Conservation (phyloP, 2,888 invertebrate genomes). For the Pseudanteris insignis region DNA sequence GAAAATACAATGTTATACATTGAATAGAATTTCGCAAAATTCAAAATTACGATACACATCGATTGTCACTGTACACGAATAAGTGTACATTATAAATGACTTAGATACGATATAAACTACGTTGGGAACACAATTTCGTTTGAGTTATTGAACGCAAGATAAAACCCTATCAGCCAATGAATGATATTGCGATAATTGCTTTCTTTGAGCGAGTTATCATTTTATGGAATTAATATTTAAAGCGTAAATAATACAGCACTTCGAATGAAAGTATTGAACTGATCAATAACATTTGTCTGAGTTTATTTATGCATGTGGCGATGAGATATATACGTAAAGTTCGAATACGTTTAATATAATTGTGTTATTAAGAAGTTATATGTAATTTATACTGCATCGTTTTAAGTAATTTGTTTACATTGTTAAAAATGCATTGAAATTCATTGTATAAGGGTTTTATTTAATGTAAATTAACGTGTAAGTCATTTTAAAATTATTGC, state of each 20-base stretch:
- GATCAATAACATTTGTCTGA: neutral
- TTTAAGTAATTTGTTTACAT: too few species aligned
- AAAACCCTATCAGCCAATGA: conserved; percentile 14
- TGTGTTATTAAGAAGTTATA: too few species aligned
- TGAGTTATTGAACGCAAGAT: conserved; percentile 21
- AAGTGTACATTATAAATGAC: conserved; percentile 57
- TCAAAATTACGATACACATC: conserved; percentile 49
- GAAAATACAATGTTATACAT: too few species aligned
- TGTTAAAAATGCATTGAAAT: too few species aligned
- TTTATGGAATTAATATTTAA: conserved; percentile 16
- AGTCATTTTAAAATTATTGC: too few species aligned
- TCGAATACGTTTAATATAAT: too few species aligned
- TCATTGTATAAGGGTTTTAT: too few species aligned
- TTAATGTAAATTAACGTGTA: too few species aligned
- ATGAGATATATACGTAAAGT: too few species aligned
- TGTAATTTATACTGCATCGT: too few species aligned
- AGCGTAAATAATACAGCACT: neutral
- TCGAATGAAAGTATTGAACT: neutral
- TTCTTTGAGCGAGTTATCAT: conserved; percentile 23
- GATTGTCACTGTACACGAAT: conserved; percentile 50
- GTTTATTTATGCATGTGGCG: too few species aligned
- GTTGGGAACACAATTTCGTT: conserved; percentile 4
- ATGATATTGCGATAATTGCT: conserved; percentile 26
- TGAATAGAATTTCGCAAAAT: conserved; percentile 9
- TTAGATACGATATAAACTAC: conserved; percentile 19